phyloP scores from a whole-genome alignment of 2,797 vertebrate genomes.

The Tamandua tetradactyla region DNA sequence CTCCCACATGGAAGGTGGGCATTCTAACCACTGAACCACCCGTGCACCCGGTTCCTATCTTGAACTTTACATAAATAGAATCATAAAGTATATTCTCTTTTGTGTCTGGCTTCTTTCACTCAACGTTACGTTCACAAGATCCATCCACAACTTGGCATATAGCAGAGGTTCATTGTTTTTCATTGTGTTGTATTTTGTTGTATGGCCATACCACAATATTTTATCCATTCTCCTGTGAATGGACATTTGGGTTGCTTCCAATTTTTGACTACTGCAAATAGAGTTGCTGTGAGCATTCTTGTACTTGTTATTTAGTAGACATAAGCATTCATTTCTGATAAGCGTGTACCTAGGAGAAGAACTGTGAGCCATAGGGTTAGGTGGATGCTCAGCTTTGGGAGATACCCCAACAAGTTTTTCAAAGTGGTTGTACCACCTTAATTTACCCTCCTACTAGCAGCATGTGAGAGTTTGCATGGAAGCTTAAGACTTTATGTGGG shows the following conservation, averaged over 20 bases:
- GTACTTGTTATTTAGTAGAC: neutral
- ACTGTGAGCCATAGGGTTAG: neutral
- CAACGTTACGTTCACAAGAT: neutral
- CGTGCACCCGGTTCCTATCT: too few relatives aligned
- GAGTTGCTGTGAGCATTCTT: neutral
- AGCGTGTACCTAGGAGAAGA: neutral
- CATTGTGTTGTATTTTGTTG: neutral
- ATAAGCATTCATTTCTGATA: neutral
- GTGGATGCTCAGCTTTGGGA: neutral
- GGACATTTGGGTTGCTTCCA: neutral
- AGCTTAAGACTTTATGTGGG: neutral
- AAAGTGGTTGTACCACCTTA: neutral
- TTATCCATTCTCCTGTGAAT: neutral
- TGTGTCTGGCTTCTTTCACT: neutral
- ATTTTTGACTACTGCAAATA: neutral
- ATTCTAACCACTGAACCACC: too few relatives aligned
- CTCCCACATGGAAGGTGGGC: too few relatives aligned
- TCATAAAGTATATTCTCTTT: neutral
- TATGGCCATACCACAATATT: neutral
- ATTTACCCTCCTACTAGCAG: neutral
- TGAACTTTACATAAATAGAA: conserved; percentile 24
- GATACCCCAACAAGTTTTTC: neutral
- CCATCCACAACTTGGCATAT: neutral
- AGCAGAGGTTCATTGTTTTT: neutral
- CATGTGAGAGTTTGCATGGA: neutral